Percentiles rank a stretch among this genome's conserved stretches.
These are phyloP conservation scores for Priocnemis perturbator DNA, from an alignment of 2,888 invertebrate species.

Conservation along the genomic window DNA sequence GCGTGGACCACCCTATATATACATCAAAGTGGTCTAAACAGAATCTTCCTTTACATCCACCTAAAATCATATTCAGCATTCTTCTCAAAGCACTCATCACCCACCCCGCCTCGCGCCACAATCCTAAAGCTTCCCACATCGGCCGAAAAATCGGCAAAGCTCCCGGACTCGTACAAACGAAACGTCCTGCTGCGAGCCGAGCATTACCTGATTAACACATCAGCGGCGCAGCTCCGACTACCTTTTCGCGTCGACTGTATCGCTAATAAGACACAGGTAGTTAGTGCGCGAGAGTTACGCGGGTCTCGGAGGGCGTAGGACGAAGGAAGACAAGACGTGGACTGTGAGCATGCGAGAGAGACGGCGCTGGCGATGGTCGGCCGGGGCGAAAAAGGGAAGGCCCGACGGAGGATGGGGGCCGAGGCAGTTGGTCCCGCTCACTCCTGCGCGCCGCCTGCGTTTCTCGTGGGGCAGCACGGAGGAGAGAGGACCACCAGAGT, in stretches of 20 bases:
- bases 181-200: too few species aligned
- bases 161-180: too few species aligned
- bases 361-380: conserved; percentile 27
- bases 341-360: conserved; percentile 5
- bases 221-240: conserved; percentile 59
- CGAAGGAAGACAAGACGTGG: conserved; percentile 12
- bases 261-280: conserved; percentile 74
- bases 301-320: conserved; percentile 1
- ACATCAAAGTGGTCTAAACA: too few species aligned
- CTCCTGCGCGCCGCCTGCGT: conserved; percentile 28
- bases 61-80: too few species aligned
- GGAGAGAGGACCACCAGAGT: conserved; percentile 73
- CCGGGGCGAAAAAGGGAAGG: conserved; percentile 1
- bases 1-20: too few species aligned
- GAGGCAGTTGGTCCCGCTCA: conserved; percentile 25
- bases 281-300: conserved; percentile 61
- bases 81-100: too few species aligned
- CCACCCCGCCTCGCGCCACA: too few species aligned
- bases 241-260: conserved; percentile 73
- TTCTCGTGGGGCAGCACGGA: conserved; percentile 51
- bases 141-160: too few species aligned
- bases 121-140: too few species aligned
- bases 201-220: conserved; percentile 66
- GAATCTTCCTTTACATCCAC: too few species aligned
- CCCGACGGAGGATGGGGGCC: conserved; percentile 6